A percentile compares a stretch with the other conserved stretches of the same genome.
Evolutionary conservation across 2,888 invertebrate species (phyloP).

Genomic region (Trichacis sp.): DNA sequence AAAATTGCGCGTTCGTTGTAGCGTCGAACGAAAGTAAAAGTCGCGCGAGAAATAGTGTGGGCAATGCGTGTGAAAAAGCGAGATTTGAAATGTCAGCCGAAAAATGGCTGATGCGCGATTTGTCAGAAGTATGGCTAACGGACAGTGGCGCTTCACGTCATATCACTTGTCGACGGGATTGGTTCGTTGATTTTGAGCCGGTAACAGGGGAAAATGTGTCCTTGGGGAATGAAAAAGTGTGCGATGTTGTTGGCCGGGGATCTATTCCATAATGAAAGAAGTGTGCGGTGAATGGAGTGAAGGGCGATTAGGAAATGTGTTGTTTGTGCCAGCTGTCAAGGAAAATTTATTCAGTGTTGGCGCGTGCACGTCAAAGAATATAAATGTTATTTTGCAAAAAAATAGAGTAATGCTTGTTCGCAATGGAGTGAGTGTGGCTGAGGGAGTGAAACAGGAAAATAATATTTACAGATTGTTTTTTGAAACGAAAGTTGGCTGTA

Average conservation of each 20-base stretch:
- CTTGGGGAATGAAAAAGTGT: constrained; percentile 15
- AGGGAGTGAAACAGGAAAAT: constrained; percentile 5
- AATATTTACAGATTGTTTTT: background rate
- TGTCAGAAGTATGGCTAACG: background rate
- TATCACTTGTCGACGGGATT: constrained; percentile 27
- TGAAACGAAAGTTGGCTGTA: background rate
- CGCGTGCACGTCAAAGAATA: constrained; percentile 10
- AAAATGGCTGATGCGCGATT: background rate
- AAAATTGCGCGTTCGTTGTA: background rate
- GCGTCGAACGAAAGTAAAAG: background rate
- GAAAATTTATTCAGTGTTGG: constrained; percentile 28
- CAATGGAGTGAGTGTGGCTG: background rate
- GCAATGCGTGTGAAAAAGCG: background rate
- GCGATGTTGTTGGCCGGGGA: constrained; percentile 13
- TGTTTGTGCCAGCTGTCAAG: constrained; percentile 23
- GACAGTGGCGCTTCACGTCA: constrained; percentile 32
- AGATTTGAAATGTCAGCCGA: too few species aligned
- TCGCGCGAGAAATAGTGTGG: too few species aligned
- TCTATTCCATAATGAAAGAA: constrained; percentile 11
- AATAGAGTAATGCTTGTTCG: background rate
- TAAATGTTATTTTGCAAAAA: constrained; percentile 4
- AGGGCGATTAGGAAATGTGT: constrained; percentile 18
- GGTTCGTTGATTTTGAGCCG: constrained; percentile 3
- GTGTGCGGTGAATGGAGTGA: constrained; percentile 11
- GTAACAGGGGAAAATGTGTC: constrained; percentile 13